Conservation (phyloP, 2,113 vertebrate genomes). For the Chionis minor region DNA sequence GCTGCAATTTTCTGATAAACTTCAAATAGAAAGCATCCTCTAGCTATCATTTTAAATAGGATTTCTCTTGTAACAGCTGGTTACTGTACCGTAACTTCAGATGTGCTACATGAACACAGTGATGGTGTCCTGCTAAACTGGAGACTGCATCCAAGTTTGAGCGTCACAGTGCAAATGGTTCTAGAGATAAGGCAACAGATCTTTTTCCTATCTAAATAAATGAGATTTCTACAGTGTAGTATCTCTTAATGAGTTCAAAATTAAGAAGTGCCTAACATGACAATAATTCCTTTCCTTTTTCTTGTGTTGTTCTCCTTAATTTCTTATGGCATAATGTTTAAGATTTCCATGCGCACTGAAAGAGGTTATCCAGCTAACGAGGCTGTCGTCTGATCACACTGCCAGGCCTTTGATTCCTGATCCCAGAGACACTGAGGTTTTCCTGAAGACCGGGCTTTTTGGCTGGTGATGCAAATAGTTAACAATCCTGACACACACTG, state of each 20-base stretch:
- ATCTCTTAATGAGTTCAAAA: neutral
- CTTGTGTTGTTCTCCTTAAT: neutral
- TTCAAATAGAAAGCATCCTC: neutral
- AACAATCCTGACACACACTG: rapidly evolving
- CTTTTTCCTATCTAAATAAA: neutral
- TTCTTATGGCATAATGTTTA: neutral
- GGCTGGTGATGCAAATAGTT: neutral
- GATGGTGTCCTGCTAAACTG: neutral
- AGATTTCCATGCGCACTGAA: neutral
- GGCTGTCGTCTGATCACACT: neutral
- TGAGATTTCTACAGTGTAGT: neutral
- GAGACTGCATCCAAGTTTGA: neutral
- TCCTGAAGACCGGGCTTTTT: neutral
- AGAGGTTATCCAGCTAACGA: neutral
- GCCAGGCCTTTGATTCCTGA: neutral
- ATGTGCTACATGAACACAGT: neutral
- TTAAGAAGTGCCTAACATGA: neutral
- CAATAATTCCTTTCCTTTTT: neutral
- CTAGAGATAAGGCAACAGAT: neutral
- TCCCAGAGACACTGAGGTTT: neutral
- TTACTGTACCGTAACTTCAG: neutral
- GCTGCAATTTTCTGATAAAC: neutral
- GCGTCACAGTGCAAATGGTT: neutral
- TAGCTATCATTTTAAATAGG: neutral
- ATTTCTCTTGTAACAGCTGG: neutral